These are phyloP conservation scores for Julus scandinavius DNA, from an alignment of 2,888 invertebrate genomes.

Conservation along the genomic window DNA sequence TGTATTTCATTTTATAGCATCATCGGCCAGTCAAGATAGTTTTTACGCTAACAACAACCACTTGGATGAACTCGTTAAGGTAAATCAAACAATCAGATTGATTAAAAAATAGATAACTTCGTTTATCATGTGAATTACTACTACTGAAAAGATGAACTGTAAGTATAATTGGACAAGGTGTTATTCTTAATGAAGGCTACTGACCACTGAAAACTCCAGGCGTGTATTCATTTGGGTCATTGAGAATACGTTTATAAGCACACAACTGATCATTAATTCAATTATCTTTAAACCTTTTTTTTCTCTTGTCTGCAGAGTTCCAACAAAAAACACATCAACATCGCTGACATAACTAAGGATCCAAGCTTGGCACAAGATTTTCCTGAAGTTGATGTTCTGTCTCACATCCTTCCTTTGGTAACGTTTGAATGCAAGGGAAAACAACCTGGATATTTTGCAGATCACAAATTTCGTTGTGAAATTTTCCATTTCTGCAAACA, in stretches of 20 bases:
- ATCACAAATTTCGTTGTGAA: conserved; percentile 47
- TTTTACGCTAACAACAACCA: conserved; percentile 11
- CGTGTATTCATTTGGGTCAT: conserved; percentile 13
- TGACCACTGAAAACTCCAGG: neutral
- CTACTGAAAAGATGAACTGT: neutral
- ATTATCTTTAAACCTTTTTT: neutral
- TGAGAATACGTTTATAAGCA: neutral
- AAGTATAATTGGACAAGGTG: neutral
- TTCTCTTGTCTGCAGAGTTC: neutral
- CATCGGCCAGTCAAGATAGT: conserved; percentile 31
- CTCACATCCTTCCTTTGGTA: conserved; percentile 15
- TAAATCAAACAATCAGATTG: neutral
- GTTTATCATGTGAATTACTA: neutral
- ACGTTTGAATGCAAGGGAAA: conserved; percentile 43
- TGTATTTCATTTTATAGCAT: conserved; percentile 6
- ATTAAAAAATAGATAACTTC: conserved; percentile 11
- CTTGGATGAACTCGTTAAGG: conserved; percentile 29
- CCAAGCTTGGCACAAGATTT: conserved; percentile 31
- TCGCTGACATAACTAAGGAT: neutral
- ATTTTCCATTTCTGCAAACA: conserved; percentile 46
- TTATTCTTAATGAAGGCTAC: neutral
- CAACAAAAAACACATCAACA: conserved; percentile 19
- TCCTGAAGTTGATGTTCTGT: conserved; percentile 7
- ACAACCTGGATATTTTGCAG: conserved; percentile 29
- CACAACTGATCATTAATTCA: neutral